These are phyloP conservation scores for Montipora foliosa DNA, from an alignment of 64 coral and sea anemone species.

Conservation along the genomic window DNA sequence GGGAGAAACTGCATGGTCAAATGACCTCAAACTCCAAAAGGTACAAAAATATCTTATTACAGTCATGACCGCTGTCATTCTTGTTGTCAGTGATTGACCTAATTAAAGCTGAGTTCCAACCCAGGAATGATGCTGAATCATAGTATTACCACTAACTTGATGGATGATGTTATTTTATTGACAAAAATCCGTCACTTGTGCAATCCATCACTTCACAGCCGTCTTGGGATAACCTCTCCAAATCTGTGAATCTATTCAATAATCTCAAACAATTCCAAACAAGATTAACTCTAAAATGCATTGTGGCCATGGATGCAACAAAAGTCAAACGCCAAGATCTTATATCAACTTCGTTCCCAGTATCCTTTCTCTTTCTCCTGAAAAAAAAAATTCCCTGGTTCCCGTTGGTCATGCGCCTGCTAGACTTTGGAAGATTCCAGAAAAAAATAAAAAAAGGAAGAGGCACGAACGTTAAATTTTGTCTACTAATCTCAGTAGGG, in stretches of 20 bases:
- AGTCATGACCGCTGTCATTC: neutral
- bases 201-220: neutral
- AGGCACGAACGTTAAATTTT: too few relatives aligned
- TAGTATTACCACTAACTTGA: neutral
- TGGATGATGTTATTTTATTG: neutral
- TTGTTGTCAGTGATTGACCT: neutral
- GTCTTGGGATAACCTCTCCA: neutral
- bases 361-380: too few relatives aligned
- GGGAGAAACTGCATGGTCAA: neutral
- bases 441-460: too few relatives aligned
- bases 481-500: too few relatives aligned
- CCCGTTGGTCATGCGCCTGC: too few relatives aligned
- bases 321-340: neutral
- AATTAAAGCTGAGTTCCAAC: neutral
- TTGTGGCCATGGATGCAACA: neutral
- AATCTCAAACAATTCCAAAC: neutral
- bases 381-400: too few relatives aligned
- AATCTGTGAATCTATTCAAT: neutral
- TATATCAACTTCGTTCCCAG: too few relatives aligned
- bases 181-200: neutral
- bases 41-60: slow-evolving; percentile 9
- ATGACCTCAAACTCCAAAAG: neutral
- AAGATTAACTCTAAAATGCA: neutral
- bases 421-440: too few relatives aligned
- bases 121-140: neutral